A percentile compares a stretch with the other conserved stretches of the same genome.
phyloP scores from a whole-genome alignment of 2,888 invertebrate species.

The Syrista parreyssii region DNA sequence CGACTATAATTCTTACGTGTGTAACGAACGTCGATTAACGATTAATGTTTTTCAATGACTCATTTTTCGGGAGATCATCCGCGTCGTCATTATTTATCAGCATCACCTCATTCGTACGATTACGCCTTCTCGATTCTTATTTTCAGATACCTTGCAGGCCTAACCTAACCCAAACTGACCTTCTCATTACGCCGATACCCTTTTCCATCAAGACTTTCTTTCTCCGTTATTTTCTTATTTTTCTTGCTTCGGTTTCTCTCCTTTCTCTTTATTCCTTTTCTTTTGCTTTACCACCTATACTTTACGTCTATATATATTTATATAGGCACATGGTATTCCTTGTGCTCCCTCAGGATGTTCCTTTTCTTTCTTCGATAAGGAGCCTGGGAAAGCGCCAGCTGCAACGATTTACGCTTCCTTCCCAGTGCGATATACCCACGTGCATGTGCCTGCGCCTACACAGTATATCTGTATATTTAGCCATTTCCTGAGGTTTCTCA shows the following conservation, averaged over 20 bases:
- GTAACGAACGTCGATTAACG: background rate
- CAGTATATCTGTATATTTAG: background rate
- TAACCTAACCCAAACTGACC: background rate
- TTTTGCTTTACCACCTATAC: background rate
- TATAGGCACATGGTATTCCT: background rate
- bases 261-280: constrained; percentile 9
- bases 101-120: too few species aligned
- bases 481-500: background rate
- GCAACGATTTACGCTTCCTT: background rate
- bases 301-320: background rate
- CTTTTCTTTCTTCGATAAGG: background rate
- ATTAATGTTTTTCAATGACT: background rate
- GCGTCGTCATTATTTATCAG: too few species aligned
- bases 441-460: background rate
- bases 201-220: background rate
- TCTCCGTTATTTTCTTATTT: background rate
- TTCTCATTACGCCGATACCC: background rate
- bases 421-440: background rate
- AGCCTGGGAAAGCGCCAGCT: background rate
- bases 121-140: background rate
- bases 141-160: background rate
- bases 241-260: constrained; percentile 13
- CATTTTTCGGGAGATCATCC: background rate
- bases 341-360: background rate
- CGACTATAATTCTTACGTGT: background rate